A percentile compares a stretch with the other conserved stretches of the same genome.
Conservation (phyloP, 2,113 vertebrate species). For the Paedocypris sp. region DNA sequence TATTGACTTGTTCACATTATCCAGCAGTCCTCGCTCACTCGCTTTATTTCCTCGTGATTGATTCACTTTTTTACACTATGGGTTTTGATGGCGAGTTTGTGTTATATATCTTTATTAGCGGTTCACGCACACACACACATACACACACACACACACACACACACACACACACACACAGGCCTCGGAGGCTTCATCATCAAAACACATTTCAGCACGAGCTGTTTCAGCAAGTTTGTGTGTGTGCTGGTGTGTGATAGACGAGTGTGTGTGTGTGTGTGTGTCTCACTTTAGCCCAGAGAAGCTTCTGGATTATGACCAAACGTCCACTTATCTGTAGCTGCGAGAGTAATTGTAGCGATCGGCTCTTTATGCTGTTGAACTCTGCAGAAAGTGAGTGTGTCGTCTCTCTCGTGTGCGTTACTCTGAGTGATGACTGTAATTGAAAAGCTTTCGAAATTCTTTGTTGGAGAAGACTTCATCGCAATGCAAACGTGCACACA, state of each 20-base stretch:
- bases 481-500: not conserved
- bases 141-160: not conserved
- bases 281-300: constrained; percentile 1
- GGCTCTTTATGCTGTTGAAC: constrained; percentile 1
- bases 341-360: not conserved
- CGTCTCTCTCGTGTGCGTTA: not conserved
- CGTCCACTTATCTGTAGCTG: not conserved
- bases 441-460: constrained; percentile 14
- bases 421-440: not conserved
- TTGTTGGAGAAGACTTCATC: not conserved
- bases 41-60: not conserved
- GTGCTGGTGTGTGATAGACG: constrained; percentile 14
- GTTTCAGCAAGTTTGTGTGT: constrained; percentile 11
- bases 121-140: not conserved
- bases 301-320: not conserved
- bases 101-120: not conserved
- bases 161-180: too few species aligned
- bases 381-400: not conserved
- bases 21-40: not conserved
- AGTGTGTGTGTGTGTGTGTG: not conserved
- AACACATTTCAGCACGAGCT: not conserved
- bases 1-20: not conserved
- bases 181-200: not conserved
- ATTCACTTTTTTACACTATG: not conserved
- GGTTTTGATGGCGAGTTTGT: not conserved